Evolutionary conservation across 2,888 invertebrate species (phyloP).

Genomic region (Petrolisthes cinctipes): DNA sequence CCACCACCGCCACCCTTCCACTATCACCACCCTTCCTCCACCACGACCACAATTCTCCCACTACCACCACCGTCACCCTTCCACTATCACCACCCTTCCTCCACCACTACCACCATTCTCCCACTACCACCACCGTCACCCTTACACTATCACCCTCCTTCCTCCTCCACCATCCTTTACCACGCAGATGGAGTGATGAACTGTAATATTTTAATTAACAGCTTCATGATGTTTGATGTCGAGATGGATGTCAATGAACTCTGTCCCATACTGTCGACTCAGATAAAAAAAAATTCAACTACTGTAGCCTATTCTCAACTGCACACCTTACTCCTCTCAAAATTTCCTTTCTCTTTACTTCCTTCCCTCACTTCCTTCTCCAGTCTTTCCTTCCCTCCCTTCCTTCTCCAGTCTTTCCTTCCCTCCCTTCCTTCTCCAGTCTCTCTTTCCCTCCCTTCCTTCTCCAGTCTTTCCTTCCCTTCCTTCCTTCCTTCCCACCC

Average conservation of each 20-base stretch:
- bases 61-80: too few relatives aligned
- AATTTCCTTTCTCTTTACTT: neutral
- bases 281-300: too few relatives aligned
- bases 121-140: neutral
- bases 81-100: neutral
- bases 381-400: neutral
- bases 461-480: too few relatives aligned
- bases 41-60: neutral
- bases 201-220: too few relatives aligned
- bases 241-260: too few relatives aligned
- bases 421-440: neutral
- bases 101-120: neutral
- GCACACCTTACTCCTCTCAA: neutral
- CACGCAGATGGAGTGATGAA: neutral
- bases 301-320: too few relatives aligned
- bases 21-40: neutral
- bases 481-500: neutral
- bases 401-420: neutral
- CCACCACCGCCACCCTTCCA: neutral
- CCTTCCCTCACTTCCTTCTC: neutral
- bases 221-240: too few relatives aligned
- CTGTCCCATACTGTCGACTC: too few relatives aligned
- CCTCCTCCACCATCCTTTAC: neutral
- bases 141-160: neutral
- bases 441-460: neutral